Evolutionary conservation across 2,113 vertebrate genomes (phyloP).

Genomic region (Ceyx cyanopectus): DNA sequence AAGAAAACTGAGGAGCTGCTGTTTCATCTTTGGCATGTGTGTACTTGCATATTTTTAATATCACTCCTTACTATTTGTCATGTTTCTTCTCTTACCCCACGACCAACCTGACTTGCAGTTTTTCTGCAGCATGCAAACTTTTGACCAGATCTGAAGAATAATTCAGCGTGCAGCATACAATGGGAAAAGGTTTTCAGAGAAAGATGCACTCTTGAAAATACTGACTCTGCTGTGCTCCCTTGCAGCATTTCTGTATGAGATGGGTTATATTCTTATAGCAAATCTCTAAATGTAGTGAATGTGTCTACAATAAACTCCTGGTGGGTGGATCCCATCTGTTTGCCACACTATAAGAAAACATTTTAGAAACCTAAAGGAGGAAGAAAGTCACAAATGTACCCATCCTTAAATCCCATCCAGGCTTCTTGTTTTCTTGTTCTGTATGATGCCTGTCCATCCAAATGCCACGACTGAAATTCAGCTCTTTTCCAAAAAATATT

Average conservation of each 20-base stretch:
- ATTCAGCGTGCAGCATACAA: not conserved
- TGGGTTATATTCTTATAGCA: constrained; percentile 18
- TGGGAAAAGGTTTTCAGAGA: not conserved
- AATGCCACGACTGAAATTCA: not conserved
- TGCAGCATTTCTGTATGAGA: not conserved
- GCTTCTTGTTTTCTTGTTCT: not conserved
- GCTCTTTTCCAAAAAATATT: not conserved
- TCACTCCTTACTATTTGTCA: not conserved
- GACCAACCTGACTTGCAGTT: not conserved
- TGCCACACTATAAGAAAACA: not conserved
- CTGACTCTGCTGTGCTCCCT: not conserved
- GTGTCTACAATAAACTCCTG: not conserved
- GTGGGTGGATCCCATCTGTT: constrained; percentile 51
- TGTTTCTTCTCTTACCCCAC: not conserved
- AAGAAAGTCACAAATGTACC: not conserved
- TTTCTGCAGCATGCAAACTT: not conserved
- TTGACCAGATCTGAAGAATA: not conserved
- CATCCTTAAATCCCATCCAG: not conserved
- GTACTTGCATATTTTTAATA: not conserved
- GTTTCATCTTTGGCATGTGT: not conserved
- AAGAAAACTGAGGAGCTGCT: not conserved
- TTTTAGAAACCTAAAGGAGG: not conserved
- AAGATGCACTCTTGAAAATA: not conserved
- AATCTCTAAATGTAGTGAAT: constrained; percentile 5
- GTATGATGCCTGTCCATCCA: not conserved